Percentiles rank a stretch among this genome's conserved stretches.
Evolutionary conservation across 2,888 invertebrate species (phyloP).

Genomic region (Athrips mouffetella): DNA sequence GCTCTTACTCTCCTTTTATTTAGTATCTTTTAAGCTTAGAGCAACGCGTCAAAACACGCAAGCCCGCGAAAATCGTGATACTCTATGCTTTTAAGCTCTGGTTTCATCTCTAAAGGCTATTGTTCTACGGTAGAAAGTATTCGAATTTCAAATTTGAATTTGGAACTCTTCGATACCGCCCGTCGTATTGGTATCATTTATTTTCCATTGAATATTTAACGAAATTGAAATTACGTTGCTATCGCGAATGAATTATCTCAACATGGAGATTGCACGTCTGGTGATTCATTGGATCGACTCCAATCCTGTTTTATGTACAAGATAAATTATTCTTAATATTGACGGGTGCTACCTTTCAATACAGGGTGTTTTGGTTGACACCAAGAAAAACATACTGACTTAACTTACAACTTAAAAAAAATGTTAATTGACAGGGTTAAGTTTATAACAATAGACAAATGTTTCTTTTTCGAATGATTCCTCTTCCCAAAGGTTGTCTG

Average conservation of each 20-base stretch:
- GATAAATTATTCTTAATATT: slow-evolving; percentile 7
- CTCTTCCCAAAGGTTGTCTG: no score
- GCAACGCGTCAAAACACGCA: no score
- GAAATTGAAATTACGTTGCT: slow-evolving; percentile 5
- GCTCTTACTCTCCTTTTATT: no score
- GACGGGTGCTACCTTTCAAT: neutral
- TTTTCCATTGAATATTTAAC: slow-evolving; percentile 24
- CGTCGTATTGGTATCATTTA: slow-evolving; percentile 18
- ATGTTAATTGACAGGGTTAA: no score
- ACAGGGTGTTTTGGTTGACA: neutral
- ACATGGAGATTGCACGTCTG: neutral
- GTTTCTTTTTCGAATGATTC: no score
- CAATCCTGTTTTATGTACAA: slow-evolving; percentile 4
- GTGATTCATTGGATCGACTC: neutral
- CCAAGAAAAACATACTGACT: neutral
- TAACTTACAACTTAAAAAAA: no score
- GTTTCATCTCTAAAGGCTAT: no score
- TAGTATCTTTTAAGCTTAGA: no score
- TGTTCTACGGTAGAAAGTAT: no score
- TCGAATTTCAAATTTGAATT: slow-evolving; percentile 8
- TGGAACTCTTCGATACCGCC: slow-evolving; percentile 21
- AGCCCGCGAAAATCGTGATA: no score
- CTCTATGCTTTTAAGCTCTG: no score
- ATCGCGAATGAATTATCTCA: slow-evolving; percentile 7
- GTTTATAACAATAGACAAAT: no score